A percentile compares a stretch with the other conserved stretches of the same genome.
phyloP scores from a whole-genome alignment of 2,888 invertebrate species.

The Protophormia terraenovae region DNA sequence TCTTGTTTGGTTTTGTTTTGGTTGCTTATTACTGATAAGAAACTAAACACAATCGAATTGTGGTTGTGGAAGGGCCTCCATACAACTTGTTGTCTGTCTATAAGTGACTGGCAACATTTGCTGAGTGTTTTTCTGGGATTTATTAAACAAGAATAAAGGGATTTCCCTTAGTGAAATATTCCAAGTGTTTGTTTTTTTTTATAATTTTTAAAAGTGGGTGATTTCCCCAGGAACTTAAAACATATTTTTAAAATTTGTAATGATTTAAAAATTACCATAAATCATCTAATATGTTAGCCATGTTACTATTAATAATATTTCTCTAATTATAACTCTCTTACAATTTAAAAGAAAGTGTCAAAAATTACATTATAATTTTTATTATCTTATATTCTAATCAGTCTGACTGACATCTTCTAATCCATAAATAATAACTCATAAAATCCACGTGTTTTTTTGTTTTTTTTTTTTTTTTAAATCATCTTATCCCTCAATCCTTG shows the following conservation, averaged over 20 bases:
- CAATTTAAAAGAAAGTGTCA: too few species aligned
- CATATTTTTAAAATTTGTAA: too few species aligned
- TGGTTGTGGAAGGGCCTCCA: not conserved
- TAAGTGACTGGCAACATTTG: not conserved
- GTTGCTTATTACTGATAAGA: constrained; percentile 9
- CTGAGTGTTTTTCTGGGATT: not conserved
- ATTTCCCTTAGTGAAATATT: not conserved
- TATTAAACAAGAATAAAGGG: not conserved
- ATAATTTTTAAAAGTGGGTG: not conserved
- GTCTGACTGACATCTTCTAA: not conserved
- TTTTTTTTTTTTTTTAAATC: too few species aligned
- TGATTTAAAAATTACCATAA: too few species aligned
- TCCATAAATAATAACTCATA: not conserved
- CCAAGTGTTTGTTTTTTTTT: too few species aligned
- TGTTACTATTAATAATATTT: too few species aligned
- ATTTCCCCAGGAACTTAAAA: not conserved
- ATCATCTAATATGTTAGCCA: too few species aligned
- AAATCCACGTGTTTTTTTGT: not conserved
- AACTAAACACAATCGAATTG: constrained; percentile 5
- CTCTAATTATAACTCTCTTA: too few species aligned
- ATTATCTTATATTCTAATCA: not conserved
- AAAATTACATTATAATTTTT: not conserved
- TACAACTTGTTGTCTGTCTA: not conserved
- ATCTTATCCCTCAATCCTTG: not conserved
- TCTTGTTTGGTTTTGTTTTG: not conserved